phyloP scores from a whole-genome alignment of 30 jellyfish, hydroid and myxozoan species.

The Cassiopea andromeda region DNA sequence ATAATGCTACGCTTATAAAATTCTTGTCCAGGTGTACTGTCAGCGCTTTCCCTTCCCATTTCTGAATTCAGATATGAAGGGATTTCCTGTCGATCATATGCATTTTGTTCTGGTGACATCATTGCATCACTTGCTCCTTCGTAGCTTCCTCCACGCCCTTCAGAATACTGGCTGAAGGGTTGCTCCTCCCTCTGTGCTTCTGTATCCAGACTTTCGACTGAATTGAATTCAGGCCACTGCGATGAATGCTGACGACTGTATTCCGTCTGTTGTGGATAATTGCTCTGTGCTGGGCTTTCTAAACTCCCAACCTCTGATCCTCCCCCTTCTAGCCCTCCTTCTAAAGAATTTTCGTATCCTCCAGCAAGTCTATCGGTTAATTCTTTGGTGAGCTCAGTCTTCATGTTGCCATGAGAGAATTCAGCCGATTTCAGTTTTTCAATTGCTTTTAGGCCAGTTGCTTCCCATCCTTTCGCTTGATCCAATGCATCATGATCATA shows the following conservation, averaged over 20 bases:
- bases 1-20: constrained; percentile 64
- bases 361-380: constrained; percentile 61
- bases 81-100: constrained; percentile 70
- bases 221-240: constrained; percentile 45
- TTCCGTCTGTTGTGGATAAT: constrained; percentile 14
- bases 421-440: constrained; percentile 72
- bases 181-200: constrained; percentile 78
- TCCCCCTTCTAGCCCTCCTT: constrained; percentile 45
- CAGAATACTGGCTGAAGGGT: constrained; percentile 41
- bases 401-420: constrained; percentile 58
- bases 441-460: constrained; percentile 69
- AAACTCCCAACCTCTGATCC: constrained; percentile 31
- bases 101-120: constrained; percentile 53
- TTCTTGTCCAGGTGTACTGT: constrained; percentile 44
- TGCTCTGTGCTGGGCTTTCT: constrained; percentile 28
- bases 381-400: constrained; percentile 72
- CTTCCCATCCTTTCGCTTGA: constrained; percentile 77
- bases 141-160: constrained; percentile 47
- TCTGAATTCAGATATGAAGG: constrained; percentile 45
- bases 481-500: constrained; percentile 75
- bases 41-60: constrained; percentile 41
- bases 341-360: constrained; percentile 16
- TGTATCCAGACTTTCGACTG: constrained; percentile 57
- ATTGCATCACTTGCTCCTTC: constrained; percentile 35
- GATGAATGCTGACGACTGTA: constrained; percentile 33